These are phyloP conservation scores for Axis porcinus DNA, from an alignment of 2,113 vertebrate genomes.

Conservation along the genomic window DNA sequence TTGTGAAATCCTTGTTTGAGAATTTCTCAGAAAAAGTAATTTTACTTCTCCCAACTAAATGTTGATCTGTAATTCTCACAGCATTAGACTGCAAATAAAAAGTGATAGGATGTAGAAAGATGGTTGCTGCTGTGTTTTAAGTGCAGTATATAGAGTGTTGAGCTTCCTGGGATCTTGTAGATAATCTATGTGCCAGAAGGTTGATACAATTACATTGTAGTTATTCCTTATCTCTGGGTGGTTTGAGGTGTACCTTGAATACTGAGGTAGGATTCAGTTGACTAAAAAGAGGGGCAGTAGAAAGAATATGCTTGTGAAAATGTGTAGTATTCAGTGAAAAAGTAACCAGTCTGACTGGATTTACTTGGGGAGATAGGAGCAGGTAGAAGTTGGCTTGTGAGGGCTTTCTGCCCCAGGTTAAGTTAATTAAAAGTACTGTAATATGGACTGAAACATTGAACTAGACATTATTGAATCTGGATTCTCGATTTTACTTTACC, in stretches of 20 bases:
- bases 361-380: background rate
- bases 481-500: background rate
- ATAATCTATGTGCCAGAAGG: background rate
- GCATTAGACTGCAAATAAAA: constrained; percentile 27
- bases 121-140: background rate
- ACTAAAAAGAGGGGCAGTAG: background rate
- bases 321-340: background rate
- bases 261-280: background rate
- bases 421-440: background rate
- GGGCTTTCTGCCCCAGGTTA: background rate
- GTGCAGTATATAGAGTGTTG: background rate
- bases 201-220: background rate
- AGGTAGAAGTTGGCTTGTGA: background rate
- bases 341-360: background rate
- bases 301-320: constrained; percentile 18
- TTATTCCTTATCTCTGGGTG: background rate
- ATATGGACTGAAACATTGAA: background rate
- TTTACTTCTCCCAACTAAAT: background rate
- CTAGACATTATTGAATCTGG: background rate
- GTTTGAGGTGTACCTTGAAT: constrained; percentile 25
- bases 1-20: constrained; percentile 27
- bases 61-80: background rate
- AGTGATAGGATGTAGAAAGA: background rate
- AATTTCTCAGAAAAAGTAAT: constrained; percentile 3
- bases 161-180: background rate